These are phyloP conservation scores for Emydura subglobosa DNA, from an alignment of 2,113 vertebrate species.

Conservation along the genomic window DNA sequence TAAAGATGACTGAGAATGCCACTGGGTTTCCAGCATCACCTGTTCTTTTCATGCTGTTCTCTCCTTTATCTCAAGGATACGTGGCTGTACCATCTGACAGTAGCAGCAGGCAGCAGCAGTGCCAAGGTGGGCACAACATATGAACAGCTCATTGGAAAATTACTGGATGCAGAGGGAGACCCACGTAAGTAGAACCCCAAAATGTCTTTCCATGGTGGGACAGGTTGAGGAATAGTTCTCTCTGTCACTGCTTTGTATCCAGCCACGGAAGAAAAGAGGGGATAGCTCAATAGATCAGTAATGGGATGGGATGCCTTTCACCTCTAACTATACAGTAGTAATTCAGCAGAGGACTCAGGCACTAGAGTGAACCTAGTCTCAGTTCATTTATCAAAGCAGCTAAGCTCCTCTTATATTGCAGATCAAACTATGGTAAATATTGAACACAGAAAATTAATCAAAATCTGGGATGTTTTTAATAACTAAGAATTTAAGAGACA, in stretches of 20 bases:
- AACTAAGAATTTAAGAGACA: not conserved
- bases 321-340: not conserved
- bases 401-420: not conserved
- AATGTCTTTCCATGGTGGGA: not conserved
- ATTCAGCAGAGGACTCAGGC: not conserved
- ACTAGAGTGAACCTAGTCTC: not conserved
- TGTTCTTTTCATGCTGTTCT: not conserved
- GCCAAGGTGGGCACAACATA: conserved; percentile 87
- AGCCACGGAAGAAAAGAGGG: not conserved
- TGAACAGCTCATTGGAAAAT: conserved; percentile 87
- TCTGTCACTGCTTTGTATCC: not conserved
- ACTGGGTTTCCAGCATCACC: not conserved
- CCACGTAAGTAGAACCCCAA: conserved; percentile 79
- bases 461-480: not conserved
- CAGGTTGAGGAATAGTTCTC: not conserved
- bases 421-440: not conserved
- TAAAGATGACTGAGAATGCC: not conserved
- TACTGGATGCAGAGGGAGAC: conserved; percentile 88
- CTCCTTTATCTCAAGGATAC: conserved; percentile 79
- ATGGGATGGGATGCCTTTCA: not conserved
- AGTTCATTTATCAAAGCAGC: not conserved
- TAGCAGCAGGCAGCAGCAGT: conserved; percentile 84
- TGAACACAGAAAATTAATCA: not conserved
- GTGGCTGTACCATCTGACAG: conserved; percentile 89
- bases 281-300: not conserved